phyloP scores from a whole-genome alignment of 2,888 invertebrate species.

The Ecdyonurus torrentis region DNA sequence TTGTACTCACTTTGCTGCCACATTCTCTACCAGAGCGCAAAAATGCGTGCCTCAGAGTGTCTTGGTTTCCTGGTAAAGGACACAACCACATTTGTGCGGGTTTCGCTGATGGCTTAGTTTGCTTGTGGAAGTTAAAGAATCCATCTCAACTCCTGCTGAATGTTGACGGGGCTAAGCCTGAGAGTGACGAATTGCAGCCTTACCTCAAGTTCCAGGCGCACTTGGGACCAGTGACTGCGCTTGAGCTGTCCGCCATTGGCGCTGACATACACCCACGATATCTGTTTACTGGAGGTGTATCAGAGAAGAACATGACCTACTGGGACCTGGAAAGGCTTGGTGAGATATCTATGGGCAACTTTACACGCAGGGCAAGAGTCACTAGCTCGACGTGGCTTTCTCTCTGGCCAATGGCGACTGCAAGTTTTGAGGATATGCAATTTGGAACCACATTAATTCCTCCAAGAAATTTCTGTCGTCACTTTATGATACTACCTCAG shows the following conservation, averaged over 20 bases:
- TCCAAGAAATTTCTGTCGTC: background rate
- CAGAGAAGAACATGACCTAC: constrained; percentile 31
- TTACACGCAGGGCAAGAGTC: constrained; percentile 26
- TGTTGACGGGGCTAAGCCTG: constrained; percentile 2
- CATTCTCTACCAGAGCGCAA: constrained; percentile 17
- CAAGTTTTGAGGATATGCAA: background rate
- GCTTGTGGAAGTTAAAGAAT: constrained; percentile 39
- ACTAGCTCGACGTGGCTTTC: constrained; percentile 32
- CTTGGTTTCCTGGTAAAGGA: constrained; percentile 27
- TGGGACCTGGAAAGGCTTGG: constrained; percentile 42
- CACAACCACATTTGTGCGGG: constrained; percentile 43
- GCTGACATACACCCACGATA: background rate
- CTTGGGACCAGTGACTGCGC: constrained; percentile 28
- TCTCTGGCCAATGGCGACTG: constrained; percentile 30
- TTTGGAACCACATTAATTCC: background rate
- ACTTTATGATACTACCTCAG: background rate
- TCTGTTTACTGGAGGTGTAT: background rate
- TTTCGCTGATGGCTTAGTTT: constrained; percentile 47
- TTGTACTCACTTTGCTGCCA: constrained; percentile 20
- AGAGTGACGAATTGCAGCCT: constrained; percentile 22
- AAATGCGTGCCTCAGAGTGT: constrained; percentile 16
- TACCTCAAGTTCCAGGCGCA: constrained; percentile 41
- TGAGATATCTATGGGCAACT: background rate
- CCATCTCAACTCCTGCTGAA: constrained; percentile 33
- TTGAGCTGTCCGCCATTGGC: background rate